Conservation (phyloP, 2,797 vertebrate genomes). For the Trachops cirrhosus region DNA sequence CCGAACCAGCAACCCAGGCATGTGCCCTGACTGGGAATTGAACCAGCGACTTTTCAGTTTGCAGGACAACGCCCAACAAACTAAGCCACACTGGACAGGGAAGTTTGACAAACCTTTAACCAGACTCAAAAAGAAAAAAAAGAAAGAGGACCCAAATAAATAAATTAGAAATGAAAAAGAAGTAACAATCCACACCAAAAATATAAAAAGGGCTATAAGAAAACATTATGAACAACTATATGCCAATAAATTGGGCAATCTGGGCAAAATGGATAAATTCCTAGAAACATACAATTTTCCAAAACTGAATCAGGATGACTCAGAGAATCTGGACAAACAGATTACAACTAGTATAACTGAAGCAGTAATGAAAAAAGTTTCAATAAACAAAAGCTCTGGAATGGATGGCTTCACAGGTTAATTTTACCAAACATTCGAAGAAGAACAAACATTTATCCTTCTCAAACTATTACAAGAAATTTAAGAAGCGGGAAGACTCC, state of each 20-base stretch:
- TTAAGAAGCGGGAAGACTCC: not conserved
- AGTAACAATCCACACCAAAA: not conserved
- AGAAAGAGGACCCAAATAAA: not conserved
- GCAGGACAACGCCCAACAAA: not conserved
- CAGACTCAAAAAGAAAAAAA: not conserved
- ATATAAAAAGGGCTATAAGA: not conserved
- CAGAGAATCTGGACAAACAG: not conserved
- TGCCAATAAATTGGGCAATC: not conserved
- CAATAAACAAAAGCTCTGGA: not conserved
- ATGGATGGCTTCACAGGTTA: not conserved
- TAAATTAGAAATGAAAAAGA: not conserved
- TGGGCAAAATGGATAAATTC: not conserved
- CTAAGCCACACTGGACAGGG: not conserved
- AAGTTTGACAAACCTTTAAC: not conserved
- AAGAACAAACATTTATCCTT: not conserved
- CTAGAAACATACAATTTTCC: not conserved
- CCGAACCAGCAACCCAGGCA: not conserved
- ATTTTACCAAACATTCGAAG: not conserved
- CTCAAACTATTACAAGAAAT: not conserved
- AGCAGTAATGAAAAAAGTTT: not conserved
- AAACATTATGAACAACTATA: not conserved
- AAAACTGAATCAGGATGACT: not conserved
- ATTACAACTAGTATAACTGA: not conserved
- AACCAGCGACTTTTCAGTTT: not conserved
- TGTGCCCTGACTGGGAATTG: not conserved